phyloP scores from a whole-genome alignment of 1,140 invertebrate species.

The Drosophila orosa region DNA sequence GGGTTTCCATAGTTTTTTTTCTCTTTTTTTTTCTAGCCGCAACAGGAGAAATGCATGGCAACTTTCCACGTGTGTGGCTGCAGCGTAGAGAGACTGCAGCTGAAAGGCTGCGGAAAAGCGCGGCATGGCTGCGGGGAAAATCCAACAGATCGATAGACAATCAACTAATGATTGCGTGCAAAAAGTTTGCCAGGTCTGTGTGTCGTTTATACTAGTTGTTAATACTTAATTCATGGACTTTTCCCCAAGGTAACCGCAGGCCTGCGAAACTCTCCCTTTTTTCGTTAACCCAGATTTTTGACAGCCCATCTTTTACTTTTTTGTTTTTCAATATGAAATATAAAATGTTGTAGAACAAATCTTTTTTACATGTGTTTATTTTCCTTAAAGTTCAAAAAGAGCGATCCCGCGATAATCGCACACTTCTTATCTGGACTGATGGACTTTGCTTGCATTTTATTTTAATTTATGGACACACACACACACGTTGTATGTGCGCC shows the following conservation, averaged over 20 bases:
- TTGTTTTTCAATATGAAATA: too few species aligned
- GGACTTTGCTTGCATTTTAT: too few species aligned
- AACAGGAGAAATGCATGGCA: slow-evolving; percentile 44
- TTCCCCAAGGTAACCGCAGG: neutral
- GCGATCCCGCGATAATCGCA: too few species aligned
- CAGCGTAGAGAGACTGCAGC: neutral
- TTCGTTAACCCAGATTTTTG: slow-evolving; percentile 11
- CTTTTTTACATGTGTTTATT: too few species aligned
- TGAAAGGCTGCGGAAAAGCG: neutral
- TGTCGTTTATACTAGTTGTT: slow-evolving; percentile 18
- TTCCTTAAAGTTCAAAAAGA: too few species aligned
- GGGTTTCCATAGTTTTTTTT: slow-evolving; percentile 45
- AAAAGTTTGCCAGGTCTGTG: slow-evolving; percentile 31
- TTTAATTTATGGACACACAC: too few species aligned
- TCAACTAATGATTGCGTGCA: slow-evolving; percentile 59
- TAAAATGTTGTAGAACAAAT: too few species aligned
- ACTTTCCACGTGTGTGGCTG: slow-evolving; percentile 37
- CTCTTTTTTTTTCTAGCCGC: slow-evolving; percentile 18
- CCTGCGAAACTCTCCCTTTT: neutral
- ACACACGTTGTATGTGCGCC: too few species aligned
- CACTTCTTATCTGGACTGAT: too few species aligned
- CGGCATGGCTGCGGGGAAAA: slow-evolving; percentile 3
- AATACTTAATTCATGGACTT: slow-evolving; percentile 15
- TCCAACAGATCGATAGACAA: slow-evolving; percentile 54
- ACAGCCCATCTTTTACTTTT: too few species aligned